Base-by-base conservation (phyloP, 2,113 vertebrate species). In the Carassius carassius region DNA sequence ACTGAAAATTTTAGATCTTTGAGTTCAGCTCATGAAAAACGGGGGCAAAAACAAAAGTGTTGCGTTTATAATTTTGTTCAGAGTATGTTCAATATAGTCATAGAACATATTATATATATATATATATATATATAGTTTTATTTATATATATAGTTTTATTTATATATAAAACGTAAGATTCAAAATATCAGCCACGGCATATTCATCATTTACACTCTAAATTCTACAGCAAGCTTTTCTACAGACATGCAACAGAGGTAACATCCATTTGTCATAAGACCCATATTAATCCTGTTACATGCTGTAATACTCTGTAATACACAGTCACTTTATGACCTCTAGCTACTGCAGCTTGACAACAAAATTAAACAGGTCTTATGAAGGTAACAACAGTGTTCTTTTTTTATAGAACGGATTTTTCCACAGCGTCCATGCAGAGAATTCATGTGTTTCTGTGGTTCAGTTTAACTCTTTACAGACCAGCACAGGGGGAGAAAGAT, bases 401-500 rank as follows among this genome's bases (percentile, higher is more conserved):
- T 44, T 44, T 44, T 44, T 11, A 49, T 35, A 29, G 10, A 84
- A 84, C 51, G 54, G 65, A 58, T 82, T 85, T 76, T 63, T 81
- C 44, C 41, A 32, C 19, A 83, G 78, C 19, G 84, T 84, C 88
- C 94, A 94, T 94, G 92, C 94, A 86, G 51, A 65, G 11, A 51
- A 25, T 17, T 62, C 19, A 21, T 69, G 63, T 85, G 23, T 83
- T 77, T 84, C 19, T 60, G 85, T 87, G 81, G 56, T 60, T 29
- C 70, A 83, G 72, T 56, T 79, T 16, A 85, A 69, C 58, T 86
- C 88, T 72, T 89, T 88, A 92, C 23, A n/a, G 91, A 88, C 93
- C 93, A 94, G 93, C 93, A 93, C 90, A 91, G 87, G 92, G 92
- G 86, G 92, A 93, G 92, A 91, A 89, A 87, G 89, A 82, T 69